Evolutionary conservation across 2,113 vertebrate genomes (phyloP).

Genomic region (Nannobrachium achirus): DNA sequence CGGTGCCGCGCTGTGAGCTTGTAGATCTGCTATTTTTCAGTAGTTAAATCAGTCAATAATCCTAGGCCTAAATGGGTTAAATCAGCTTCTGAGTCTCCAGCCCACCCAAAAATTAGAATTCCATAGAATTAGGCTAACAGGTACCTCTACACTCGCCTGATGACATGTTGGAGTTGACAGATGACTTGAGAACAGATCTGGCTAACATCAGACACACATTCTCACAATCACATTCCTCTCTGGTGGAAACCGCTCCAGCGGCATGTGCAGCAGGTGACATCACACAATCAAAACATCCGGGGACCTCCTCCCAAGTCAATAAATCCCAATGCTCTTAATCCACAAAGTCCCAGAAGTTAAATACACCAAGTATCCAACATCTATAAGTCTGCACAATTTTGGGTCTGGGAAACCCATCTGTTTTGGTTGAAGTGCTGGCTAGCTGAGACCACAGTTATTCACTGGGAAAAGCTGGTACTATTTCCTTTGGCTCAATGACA

Average conservation of each 20-base stretch:
- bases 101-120: no score
- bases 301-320: background rate
- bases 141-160: background rate
- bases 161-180: conserved; percentile 1
- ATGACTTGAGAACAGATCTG: conserved; percentile 4
- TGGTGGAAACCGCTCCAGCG: background rate
- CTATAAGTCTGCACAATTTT: background rate
- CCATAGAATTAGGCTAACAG: background rate
- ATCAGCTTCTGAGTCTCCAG: no score
- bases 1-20: no score
- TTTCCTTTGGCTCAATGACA: conserved; percentile 18
- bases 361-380: no score
- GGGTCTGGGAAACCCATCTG: background rate
- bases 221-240: conserved; percentile 24
- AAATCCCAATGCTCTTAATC: background rate
- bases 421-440: conserved; percentile 19
- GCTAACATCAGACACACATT: conserved; percentile 28
- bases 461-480: background rate
- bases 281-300: background rate
- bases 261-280: conserved; percentile 4
- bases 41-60: no score
- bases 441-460: conserved; percentile 8
- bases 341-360: no score
- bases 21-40: no score
- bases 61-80: no score